A percentile compares a stretch with the other conserved stretches of the same genome.
phyloP scores from a whole-genome alignment of 2,888 invertebrate species.

The Villa cingulata region DNA sequence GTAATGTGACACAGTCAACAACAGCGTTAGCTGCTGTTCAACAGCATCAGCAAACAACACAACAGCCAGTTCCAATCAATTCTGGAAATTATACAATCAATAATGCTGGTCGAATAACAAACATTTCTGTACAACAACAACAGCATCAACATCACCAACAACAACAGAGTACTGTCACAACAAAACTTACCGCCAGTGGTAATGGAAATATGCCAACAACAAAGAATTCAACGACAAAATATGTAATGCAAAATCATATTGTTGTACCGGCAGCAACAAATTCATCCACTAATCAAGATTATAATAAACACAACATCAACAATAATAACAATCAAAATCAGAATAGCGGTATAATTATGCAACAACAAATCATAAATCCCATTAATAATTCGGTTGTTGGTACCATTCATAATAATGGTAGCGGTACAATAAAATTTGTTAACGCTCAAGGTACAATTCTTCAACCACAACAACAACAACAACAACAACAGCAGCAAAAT shows the following conservation, averaged over 20 bases:
- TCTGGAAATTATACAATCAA: constrained; percentile 20
- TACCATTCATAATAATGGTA: neutral
- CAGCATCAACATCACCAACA: constrained; percentile 25
- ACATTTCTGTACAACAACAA: constrained; percentile 13
- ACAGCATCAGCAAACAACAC: constrained; percentile 12
- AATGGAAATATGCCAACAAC: constrained; percentile 1
- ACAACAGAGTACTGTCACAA: constrained; percentile 23
- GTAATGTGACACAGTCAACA: neutral
- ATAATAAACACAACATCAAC: constrained; percentile 1
- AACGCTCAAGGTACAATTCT: constrained; percentile 35
- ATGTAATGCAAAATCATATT: constrained; percentile 14
- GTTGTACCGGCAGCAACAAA: constrained; percentile 6
- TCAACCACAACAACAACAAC: constrained; percentile 22
- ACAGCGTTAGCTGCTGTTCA: constrained; percentile 10
- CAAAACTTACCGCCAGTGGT: constrained; percentile 4
- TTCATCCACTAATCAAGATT: constrained; percentile 4
- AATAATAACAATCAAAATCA: constrained; percentile 9
- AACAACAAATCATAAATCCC: constrained; percentile 16
- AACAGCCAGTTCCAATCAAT: constrained; percentile 12
- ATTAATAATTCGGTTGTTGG: constrained; percentile 13
- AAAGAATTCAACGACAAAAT: constrained; percentile 10
- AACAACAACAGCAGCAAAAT: constrained; percentile 12
- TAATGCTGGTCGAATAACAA: constrained; percentile 18
- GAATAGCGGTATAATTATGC: constrained; percentile 18
- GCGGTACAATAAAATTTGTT: constrained; percentile 33